Percentiles rank a stretch among this genome's conserved stretches.
Evolutionary conservation across 2,797 vertebrate genomes (phyloP).

Genomic region (Sebastes jordani): DNA sequence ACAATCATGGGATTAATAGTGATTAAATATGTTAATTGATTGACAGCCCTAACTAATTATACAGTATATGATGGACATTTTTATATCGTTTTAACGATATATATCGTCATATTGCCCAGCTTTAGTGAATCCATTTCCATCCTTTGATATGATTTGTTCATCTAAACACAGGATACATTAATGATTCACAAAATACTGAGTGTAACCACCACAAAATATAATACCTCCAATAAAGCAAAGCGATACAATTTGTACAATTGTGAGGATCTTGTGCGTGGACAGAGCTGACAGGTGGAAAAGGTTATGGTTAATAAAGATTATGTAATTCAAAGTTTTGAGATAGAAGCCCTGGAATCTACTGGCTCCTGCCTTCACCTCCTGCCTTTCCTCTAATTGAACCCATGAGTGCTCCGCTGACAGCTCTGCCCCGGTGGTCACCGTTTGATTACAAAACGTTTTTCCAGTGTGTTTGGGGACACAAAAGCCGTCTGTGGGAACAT

Average conservation of each 20-base stretch:
- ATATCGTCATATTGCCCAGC: too few relatives aligned
- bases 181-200: not conserved
- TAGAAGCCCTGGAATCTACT: conserved; percentile 54
- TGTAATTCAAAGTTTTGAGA: conserved; percentile 59
- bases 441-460: conserved; percentile 57
- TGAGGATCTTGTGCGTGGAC: not conserved
- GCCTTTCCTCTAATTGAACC: conserved; percentile 67
- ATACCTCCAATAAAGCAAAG: not conserved
- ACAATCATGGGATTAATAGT: too few relatives aligned
- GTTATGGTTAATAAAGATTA: conserved; percentile 64
- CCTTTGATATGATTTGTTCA: not conserved
- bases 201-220: not conserved
- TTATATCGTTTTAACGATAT: too few relatives aligned
- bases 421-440: conserved; percentile 45
- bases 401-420: conserved; percentile 59
- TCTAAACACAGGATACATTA: not conserved
- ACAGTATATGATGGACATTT: too few relatives aligned
- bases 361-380: conserved; percentile 48
- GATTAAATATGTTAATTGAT: too few relatives aligned
- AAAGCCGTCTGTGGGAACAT: conserved; percentile 32
- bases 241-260: not conserved
- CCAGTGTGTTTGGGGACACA: conserved; percentile 47
- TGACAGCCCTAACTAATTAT: too few relatives aligned
- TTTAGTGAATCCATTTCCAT: not conserved
- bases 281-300: conserved; percentile 51